These are phyloP conservation scores for Synergus umbraculus DNA, from an alignment of 2,888 invertebrate species.

Conservation along the genomic window DNA sequence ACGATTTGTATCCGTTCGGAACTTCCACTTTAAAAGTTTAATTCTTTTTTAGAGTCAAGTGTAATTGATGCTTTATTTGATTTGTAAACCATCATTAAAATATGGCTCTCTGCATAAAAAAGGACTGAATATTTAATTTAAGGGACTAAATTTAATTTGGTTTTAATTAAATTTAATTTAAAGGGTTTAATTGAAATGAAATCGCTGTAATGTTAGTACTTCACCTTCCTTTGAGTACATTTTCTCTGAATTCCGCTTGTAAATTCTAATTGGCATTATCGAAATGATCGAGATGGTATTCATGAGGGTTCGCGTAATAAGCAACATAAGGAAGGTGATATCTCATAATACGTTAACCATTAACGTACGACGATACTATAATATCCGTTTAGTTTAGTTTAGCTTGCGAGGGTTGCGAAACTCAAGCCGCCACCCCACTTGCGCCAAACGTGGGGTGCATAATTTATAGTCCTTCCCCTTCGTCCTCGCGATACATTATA, in stretches of 20 bases:
- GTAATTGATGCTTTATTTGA: no score
- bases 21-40: no score
- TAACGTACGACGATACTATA: slow-evolving; percentile 73
- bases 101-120: no score
- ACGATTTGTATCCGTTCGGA: no score
- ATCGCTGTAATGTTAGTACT: not conserved
- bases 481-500: slow-evolving; percentile 45
- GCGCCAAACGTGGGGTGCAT: slow-evolving; percentile 69
- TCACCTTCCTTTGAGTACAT: not conserved
- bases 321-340: slow-evolving; percentile 74
- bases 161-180: no score
- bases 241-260: slow-evolving; percentile 36
- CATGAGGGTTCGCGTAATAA: slow-evolving; percentile 59
- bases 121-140: no score
- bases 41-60: no score
- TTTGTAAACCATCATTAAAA: no score
- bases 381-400: slow-evolving; percentile 74
- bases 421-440: slow-evolving; percentile 53
- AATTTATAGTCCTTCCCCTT: slow-evolving; percentile 72
- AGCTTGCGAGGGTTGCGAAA: slow-evolving; percentile 60
- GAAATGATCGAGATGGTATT: slow-evolving; percentile 47
- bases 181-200: no score
- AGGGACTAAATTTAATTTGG: no score
- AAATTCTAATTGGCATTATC: slow-evolving; percentile 41
- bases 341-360: slow-evolving; percentile 74